Base-by-base conservation (phyloP, 2,113 vertebrate genomes). In the Cyprinus carpio region DNA sequence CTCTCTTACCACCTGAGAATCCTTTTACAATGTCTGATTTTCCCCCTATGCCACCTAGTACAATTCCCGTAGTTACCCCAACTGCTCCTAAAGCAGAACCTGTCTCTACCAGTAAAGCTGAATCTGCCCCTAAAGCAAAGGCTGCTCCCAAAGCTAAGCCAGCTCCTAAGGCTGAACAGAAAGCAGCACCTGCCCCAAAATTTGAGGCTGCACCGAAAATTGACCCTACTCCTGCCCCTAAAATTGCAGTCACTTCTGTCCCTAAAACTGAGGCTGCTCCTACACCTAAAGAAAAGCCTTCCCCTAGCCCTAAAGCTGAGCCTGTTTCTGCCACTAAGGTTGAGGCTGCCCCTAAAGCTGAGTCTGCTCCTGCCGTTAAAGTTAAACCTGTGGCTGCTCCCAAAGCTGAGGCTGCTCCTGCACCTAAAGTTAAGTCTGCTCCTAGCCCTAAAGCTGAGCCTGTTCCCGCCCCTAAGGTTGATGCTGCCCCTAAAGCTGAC, bases 1-100 rank as follows among this genome's bases (percentile, higher is more conserved):
- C 97, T 87, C 95, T 99, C 90, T 96, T 99, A 88, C 96, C 97
- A 91, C 96, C 97, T 1, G 96, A 95, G 90, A 95, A 92, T 87
- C 89, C 93, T 56, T 60, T 90, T 2, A 92, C 92, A 83, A 91
- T 94, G 81, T 87, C 91, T 31, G 91, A 86, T 75, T 89, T 90
- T 75, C 91, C 92, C 85, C 92, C 94, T 85, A 88, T 83, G 67
- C 81, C 29, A 40, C 81, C 81, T 20, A 72, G 20, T 23, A 11
- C 15, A 58, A 11, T 54, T 1, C 8, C 67, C 40, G 67, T 71
- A 54, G 64, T 81, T 46, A 65, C 60, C 20, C 40, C 58, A 64
- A 5, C 40, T 29, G 62, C 25, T 81, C 60, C 60, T 81, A 65
- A 67, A 46, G 16, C 40, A 46, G 37, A 65, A 20, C 12, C 78